Evolutionary conservation across 2,113 vertebrate genomes (phyloP), one percentile per base, ranked within the genome.

Genomic region (Hippocampus comes): DNA sequence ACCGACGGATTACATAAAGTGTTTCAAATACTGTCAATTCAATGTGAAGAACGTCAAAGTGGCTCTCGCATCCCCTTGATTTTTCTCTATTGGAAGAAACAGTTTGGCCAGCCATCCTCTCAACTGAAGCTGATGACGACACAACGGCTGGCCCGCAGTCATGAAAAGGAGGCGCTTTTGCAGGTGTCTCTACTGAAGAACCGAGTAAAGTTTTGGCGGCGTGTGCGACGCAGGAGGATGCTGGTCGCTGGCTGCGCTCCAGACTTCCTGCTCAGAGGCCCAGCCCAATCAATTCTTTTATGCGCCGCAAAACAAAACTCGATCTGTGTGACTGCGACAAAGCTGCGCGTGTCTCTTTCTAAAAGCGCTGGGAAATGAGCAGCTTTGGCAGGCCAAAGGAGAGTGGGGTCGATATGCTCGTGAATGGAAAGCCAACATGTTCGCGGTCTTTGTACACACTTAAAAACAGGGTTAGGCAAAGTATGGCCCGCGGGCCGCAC

Each of bases 281-380:
- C 86, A 87, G 82, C 74, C 83, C 89, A 90, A 90, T 89, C 89
- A 88, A 83, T 83, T 84, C 85, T 87, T 89, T 89, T 78, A 89
- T 87, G 83, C 0, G 71, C 81, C 81, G 77, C 75, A 78, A 82
- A 89, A 89, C 85, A 88, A 89, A 59, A 80, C 79, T 82, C 80
- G 74, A 76, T 88, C 75, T 89, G 82, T 88, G 82, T 68, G 83
- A 68, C 85, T 68, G 27, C 76, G 14, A 71, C 84, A 82, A 81
- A 86, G 86, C 80, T 84, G 14, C n/a, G 63, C n/a, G 34, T 42
- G 79, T 68, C 76, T 14, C 69, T 69, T 68, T 81, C 73, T 74
- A 48, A 81, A 75, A 80, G 71, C 59, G n/a, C 67, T 66, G 81
- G 86, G 82, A 48, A 82, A 80, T 49, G 69, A 84, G 68, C 76